Conservation (phyloP, 2,797 vertebrate species). For the Chaenodraco wilsoni region DNA sequence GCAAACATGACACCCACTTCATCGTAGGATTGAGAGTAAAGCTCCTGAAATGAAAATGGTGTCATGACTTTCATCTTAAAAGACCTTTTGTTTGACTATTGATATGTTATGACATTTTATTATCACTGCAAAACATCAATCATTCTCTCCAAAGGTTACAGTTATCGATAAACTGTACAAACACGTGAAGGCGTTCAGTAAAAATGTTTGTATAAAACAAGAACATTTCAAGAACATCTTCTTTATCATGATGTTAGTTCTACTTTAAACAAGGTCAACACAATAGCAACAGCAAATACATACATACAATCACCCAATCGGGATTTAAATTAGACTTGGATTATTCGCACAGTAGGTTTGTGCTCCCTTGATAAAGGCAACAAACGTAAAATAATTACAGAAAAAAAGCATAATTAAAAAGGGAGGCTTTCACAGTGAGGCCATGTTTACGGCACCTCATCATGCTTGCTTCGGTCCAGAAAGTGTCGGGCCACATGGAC, state of each 20-base stretch:
- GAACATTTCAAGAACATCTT: neutral
- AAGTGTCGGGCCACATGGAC: conserved; percentile 82
- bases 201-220: neutral
- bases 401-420: neutral
- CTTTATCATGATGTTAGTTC: neutral
- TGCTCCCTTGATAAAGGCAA: neutral
- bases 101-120: neutral
- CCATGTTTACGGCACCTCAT: conserved; percentile 70
- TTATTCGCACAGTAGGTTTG: neutral
- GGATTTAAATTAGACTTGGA: neutral
- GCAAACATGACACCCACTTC: conserved; percentile 88
- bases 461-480: conserved; percentile 80
- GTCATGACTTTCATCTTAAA: neutral
- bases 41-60: conserved; percentile 69
- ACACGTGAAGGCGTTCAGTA: neutral
- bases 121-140: neutral
- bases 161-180: neutral
- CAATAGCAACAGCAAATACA: too few relatives aligned
- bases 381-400: neutral
- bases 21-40: conserved; percentile 85
- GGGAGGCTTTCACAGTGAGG: neutral
- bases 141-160: neutral
- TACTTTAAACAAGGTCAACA: neutral
- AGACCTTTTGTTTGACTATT: neutral
- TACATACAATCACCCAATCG: too few relatives aligned